Evolutionary conservation across 2,888 invertebrate genomes (phyloP).

Genomic region (Anarsia innoxiella): DNA sequence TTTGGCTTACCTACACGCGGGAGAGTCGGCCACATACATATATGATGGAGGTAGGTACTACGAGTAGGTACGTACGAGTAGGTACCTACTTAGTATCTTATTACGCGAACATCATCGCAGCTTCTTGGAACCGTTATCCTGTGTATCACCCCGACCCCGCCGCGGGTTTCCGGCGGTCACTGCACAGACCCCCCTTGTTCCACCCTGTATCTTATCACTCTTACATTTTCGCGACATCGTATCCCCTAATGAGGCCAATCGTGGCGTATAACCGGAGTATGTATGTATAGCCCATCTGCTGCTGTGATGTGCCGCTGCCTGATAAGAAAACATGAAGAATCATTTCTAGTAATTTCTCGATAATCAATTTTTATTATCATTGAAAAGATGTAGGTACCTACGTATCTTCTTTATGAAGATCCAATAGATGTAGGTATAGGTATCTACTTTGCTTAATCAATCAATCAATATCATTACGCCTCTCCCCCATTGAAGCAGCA

Average conservation of each 20-base stretch:
- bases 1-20: no score
- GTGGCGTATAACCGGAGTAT: slow-evolving; percentile 47
- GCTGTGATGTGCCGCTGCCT: slow-evolving; percentile 25
- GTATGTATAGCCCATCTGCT: slow-evolving; percentile 30
- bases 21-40: no score
- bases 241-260: slow-evolving; percentile 57
- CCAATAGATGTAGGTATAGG: no score
- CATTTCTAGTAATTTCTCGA: no score
- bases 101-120: background rate
- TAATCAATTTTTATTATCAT: no score
- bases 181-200: slow-evolving; percentile 55
- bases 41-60: no score
- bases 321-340: slow-evolving; percentile 3
- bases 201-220: slow-evolving; percentile 62
- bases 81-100: no score
- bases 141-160: slow-evolving; percentile 9
- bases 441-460: no score
- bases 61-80: no score
- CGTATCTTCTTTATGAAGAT: no score
- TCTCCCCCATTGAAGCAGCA: no score
- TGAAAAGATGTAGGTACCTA: background rate
- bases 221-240: slow-evolving; percentile 61
- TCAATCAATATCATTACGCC: no score
- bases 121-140: slow-evolving; percentile 28
- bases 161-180: slow-evolving; percentile 27